phyloP scores from a whole-genome alignment of 2,888 invertebrate species.

The Agriopis marginaria region DNA sequence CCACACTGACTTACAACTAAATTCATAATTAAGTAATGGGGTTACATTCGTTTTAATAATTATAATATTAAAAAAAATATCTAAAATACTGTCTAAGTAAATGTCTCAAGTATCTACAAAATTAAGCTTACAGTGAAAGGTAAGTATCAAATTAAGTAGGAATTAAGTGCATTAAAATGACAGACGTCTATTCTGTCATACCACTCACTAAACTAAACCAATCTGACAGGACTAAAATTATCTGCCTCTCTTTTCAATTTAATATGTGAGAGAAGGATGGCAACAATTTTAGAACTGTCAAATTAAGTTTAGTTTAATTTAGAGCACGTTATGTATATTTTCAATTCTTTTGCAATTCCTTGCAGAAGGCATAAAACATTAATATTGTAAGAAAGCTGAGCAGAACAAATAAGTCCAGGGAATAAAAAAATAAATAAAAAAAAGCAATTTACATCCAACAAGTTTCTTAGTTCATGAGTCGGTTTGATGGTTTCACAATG shows the following conservation, averaged over 20 bases:
- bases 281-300: too few species aligned
- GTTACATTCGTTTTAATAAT: slow-evolving; percentile 22
- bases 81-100: slow-evolving; percentile 47
- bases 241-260: too few species aligned
- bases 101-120: slow-evolving; percentile 34
- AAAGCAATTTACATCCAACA: neutral
- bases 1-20: slow-evolving; percentile 42
- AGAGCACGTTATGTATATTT: too few species aligned
- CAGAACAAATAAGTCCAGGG: neutral
- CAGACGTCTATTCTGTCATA: too few species aligned
- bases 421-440: neutral
- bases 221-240: too few species aligned
- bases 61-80: slow-evolving; percentile 18
- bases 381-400: too few species aligned
- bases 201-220: too few species aligned
- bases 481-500: neutral
- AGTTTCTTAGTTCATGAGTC: neutral
- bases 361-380: too few species aligned
- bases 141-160: slow-evolving; percentile 42
- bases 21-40: slow-evolving; percentile 28
- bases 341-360: too few species aligned
- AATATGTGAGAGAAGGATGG: too few species aligned
- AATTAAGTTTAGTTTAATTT: too few species aligned
- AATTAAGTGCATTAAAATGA: slow-evolving; percentile 40
- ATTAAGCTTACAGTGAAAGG: slow-evolving; percentile 18